These are phyloP conservation scores for Pasiphila rectangulata DNA, from an alignment of 2,888 invertebrate genomes.

Conservation along the genomic window DNA sequence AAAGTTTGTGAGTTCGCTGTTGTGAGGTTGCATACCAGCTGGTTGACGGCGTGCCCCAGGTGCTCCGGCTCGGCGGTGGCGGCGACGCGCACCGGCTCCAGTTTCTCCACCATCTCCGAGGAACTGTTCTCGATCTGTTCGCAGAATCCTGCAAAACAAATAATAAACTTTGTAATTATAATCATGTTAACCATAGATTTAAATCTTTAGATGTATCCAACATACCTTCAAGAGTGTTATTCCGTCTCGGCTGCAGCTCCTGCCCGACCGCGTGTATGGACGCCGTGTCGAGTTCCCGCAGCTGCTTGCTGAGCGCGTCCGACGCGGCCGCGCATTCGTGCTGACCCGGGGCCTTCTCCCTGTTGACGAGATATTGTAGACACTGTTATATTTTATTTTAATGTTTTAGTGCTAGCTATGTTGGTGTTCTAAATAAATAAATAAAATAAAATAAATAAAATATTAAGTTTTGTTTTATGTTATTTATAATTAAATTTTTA, in stretches of 20 bases:
- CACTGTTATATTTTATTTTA: too few relatives aligned
- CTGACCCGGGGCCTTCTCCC: conserved; percentile 97
- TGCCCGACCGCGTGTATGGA: conserved; percentile 94
- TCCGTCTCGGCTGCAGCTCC: conserved; percentile 84
- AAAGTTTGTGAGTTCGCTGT: too few relatives aligned
- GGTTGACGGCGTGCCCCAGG: conserved; percentile 92
- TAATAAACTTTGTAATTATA: background rate
- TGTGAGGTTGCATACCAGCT: conserved; percentile 80
- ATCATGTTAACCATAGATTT: too few relatives aligned
- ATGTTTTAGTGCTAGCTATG: too few relatives aligned
- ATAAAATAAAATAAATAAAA: too few relatives aligned
- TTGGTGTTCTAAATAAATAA: too few relatives aligned
- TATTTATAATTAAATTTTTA: too few relatives aligned
- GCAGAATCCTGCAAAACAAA: conserved; percentile 81
- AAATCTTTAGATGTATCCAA: too few relatives aligned
- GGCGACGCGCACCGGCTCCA: conserved; percentile 91
- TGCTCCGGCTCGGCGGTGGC: conserved; percentile 96
- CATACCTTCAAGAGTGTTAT: conserved; percentile 84
- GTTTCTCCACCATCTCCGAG: conserved; percentile 89
- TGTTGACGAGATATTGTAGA: too few relatives aligned
- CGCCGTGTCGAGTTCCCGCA: conserved; percentile 92
- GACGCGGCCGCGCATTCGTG: conserved; percentile 94
- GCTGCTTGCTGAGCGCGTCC: conserved; percentile 86
- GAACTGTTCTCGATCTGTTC: conserved; percentile 90
- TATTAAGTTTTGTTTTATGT: too few relatives aligned